Base-by-base conservation (phyloP, 2,797 vertebrate species). In the Melanotaenia maccullochi region DNA sequence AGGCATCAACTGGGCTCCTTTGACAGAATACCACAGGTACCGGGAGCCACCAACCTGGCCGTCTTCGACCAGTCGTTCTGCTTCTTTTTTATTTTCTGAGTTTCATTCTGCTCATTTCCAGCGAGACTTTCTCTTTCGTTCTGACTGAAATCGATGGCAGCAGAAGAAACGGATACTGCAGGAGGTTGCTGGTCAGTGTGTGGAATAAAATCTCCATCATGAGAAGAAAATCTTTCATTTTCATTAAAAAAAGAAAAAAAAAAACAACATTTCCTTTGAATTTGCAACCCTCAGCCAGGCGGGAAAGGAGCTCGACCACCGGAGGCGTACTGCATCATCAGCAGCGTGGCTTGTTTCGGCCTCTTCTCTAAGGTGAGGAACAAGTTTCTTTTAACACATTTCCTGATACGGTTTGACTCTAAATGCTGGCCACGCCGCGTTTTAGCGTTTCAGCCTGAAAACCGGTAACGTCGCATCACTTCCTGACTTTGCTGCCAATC, bases 51-150 rank as follows among this genome's bases (percentile, higher is more conserved):
- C 42, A 24, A 55, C 32, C 30, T 55, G 28, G 12, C 22, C 20
- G 2, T 40, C 18, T 58, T 24, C 14, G 2, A 2, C 20, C 25
- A 13, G 14, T 32, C 8, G 49, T 30, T 9, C 4, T 3, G 7
- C 24, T 25, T 8, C 24, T 4, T 22, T 42, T 7, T 8, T 3
- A 4, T 51, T 25, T 22, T 36, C 44, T 42, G 40, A 24, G 2
- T 51, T 49, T 24, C 3, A 18, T 13, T 25, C 9, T 20, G n/a
- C 28, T 9, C 30, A 0, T 8, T 58, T 38, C 18, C 91, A 99
- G 97, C 5, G 97, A 98, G 92, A 98, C 97, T 1, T 98, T 98
- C 88, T 99, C 97, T 1, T 99, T 99, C 0, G 96, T 99, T 33
- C 93, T 99, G 90, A 99, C 97, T 33, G 97, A 98, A 0, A 80